phyloP scores from a whole-genome alignment of 2,797 vertebrate species.

The Trachurus trachurus region DNA sequence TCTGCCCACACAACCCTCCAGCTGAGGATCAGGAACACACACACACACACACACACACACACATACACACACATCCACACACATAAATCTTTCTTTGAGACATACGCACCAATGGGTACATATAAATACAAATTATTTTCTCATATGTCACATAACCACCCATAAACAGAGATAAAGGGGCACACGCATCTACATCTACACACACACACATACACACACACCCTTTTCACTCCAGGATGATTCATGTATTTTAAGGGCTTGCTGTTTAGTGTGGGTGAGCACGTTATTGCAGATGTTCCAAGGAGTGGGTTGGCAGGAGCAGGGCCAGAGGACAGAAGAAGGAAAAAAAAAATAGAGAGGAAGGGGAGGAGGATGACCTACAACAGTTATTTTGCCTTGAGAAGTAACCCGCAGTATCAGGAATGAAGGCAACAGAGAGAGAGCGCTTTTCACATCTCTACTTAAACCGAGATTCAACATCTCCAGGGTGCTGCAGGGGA shows the following conservation, averaged over 20 bases:
- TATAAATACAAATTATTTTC: constrained; percentile 66
- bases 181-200: constrained; percentile 33
- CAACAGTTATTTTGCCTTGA: constrained; percentile 27
- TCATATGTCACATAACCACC: constrained; percentile 55
- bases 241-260: constrained; percentile 70
- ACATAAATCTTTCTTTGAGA: constrained; percentile 27
- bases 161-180: constrained; percentile 57
- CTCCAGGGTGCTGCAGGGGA: background rate
- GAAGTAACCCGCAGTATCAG: background rate
- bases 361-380: constrained; percentile 24
- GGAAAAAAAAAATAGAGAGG: background rate
- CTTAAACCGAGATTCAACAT: constrained; percentile 3
- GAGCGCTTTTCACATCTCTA: background rate
- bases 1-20: constrained; percentile 76
- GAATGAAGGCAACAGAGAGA: constrained; percentile 1
- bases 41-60: constrained; percentile 14
- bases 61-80: constrained; percentile 4
- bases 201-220: constrained; percentile 37
- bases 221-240: constrained; percentile 54
- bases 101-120: constrained; percentile 21
- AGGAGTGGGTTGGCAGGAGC: constrained; percentile 59
- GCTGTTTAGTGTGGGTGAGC: constrained; percentile 65
- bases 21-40: constrained; percentile 49
- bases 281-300: constrained; percentile 72
- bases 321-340: constrained; percentile 41